Percentiles rank a stretch among this genome's conserved stretches.
Conservation (phyloP, 2,797 vertebrate genomes). For the Poeciliopsis paucimaculata region DNA sequence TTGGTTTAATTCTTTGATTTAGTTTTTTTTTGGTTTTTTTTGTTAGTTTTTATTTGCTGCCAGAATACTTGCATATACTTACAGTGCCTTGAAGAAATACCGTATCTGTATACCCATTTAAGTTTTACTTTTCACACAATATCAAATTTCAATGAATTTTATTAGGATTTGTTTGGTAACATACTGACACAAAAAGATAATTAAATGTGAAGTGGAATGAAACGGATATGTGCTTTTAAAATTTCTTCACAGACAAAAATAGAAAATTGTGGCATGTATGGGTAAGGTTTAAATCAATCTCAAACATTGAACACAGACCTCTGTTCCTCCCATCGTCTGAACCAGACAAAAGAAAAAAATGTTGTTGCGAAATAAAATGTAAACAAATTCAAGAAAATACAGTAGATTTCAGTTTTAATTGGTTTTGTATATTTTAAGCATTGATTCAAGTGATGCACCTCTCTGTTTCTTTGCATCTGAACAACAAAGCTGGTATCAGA, state of each 20-base stretch:
- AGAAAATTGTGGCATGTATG: not conserved
- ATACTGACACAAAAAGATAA: too few species aligned
- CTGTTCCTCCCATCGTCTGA: not conserved
- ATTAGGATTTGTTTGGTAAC: too few species aligned
- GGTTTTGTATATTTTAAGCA: not conserved
- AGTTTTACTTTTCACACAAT: not conserved
- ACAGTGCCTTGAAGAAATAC: not conserved
- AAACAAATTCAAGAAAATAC: not conserved
- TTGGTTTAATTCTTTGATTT: not conserved
- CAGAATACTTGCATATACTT: not conserved
- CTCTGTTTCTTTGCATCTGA: not conserved
- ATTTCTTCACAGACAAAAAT: not conserved
- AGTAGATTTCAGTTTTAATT: not conserved
- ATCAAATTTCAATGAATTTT: not conserved
- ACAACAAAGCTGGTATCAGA: not conserved
- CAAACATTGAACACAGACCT: not conserved
- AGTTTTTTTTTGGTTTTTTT: not conserved
- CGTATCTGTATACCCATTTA: not conserved
- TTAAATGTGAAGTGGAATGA: not conserved
- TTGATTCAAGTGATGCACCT: not conserved
- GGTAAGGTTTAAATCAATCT: not conserved
- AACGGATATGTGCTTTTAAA: not conserved
- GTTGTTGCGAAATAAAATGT: not conserved
- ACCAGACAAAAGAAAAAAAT: not conserved
- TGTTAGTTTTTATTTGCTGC: not conserved